Evolutionary conservation across 1,140 invertebrate genomes (phyloP).

Genomic region (Ganaspis sp.): DNA sequence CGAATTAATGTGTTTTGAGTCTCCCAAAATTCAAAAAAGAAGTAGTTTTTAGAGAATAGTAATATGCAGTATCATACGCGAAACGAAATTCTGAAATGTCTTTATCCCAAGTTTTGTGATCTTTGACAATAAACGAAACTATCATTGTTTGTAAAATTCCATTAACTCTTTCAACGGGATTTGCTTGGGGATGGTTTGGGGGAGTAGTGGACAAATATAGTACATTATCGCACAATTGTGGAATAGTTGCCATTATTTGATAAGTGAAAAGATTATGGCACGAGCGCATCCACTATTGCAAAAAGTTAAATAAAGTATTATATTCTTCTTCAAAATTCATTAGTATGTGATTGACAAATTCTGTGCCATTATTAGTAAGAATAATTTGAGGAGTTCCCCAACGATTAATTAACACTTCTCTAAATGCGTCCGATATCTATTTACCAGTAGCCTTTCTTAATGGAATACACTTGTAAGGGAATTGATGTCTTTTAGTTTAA

Average conservation of each 20-base stretch:
- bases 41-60: no score
- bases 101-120: constrained; percentile 49
- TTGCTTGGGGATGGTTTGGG: no score
- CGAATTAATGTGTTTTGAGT: background rate
- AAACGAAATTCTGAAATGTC: constrained; percentile 39
- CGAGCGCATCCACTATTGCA: no score
- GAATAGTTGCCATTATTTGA: no score
- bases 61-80: constrained; percentile 55
- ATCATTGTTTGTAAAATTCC: constrained; percentile 67
- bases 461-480: constrained; percentile 16
- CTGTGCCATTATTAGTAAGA: constrained; percentile 69
- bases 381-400: constrained; percentile 62
- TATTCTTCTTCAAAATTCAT: no score
- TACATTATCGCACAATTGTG: no score
- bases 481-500: no score
- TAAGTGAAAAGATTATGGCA: no score
- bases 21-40: constrained; percentile 60
- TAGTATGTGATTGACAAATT: constrained; percentile 61
- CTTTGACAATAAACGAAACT: constrained; percentile 51
- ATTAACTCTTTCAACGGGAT: no score
- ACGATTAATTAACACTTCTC: constrained; percentile 55
- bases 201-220: no score
- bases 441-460: constrained; percentile 29
- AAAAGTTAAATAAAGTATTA: no score
- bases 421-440: constrained; percentile 33